Conservation (phyloP, 2,888 invertebrate genomes). For the Prionchulus punctatus region DNA sequence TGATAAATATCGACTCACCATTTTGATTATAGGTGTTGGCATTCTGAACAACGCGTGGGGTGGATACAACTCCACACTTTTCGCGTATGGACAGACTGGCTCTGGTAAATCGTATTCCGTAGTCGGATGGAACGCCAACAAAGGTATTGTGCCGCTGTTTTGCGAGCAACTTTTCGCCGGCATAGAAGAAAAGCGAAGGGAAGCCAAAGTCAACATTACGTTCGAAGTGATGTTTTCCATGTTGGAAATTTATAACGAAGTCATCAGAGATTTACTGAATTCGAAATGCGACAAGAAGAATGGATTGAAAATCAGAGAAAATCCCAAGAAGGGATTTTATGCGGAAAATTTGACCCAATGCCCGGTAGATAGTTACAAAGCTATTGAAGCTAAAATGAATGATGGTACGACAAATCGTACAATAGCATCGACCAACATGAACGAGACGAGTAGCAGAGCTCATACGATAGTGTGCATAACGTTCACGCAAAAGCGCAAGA, state of each 20-base stretch:
- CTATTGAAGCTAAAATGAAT: slow-evolving; percentile 41
- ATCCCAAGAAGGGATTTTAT: slow-evolving; percentile 44
- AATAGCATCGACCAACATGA: slow-evolving; percentile 45
- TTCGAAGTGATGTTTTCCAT: too few species aligned
- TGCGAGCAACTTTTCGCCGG: slow-evolving; percentile 42
- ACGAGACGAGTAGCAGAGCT: slow-evolving; percentile 43
- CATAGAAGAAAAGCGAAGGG: slow-evolving; percentile 37
- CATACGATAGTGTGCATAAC: slow-evolving; percentile 44
- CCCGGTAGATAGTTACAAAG: slow-evolving; percentile 37
- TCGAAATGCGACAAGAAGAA: slow-evolving; percentile 31
- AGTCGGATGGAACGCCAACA: slow-evolving; percentile 43
- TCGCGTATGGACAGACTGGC: slow-evolving; percentile 45
- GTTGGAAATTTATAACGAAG: slow-evolving; percentile 46
- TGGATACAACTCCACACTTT: slow-evolving; percentile 44
- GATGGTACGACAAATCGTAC: slow-evolving; percentile 43
- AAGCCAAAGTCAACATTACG: too few species aligned
- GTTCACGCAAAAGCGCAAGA: slow-evolving; percentile 41
- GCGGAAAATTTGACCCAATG: slow-evolving; percentile 29
- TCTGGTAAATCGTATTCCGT: slow-evolving; percentile 45
- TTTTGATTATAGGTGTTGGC: too few species aligned
- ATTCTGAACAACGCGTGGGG: slow-evolving; percentile 44
- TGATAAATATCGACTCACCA: too few species aligned
- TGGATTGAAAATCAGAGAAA: slow-evolving; percentile 42
- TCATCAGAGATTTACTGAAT: slow-evolving; percentile 38
- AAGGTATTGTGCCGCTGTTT: slow-evolving; percentile 43